Conservation (phyloP, 2,888 invertebrate species). For the Drosophila yooni region DNA sequence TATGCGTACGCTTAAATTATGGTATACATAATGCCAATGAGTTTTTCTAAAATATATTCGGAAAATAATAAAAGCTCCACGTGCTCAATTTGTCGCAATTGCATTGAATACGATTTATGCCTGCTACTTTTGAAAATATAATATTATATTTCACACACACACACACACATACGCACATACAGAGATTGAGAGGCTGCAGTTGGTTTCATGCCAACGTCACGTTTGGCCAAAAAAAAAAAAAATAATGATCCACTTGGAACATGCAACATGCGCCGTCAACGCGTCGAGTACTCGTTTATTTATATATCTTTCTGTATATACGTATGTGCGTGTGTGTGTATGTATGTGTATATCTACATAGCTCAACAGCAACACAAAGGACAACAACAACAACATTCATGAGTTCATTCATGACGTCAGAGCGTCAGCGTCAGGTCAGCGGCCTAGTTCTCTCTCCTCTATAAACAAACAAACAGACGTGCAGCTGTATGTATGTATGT, state of each 20-base stretch:
- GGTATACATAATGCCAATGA: slow-evolving; percentile 68
- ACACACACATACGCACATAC: background rate
- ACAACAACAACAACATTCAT: slow-evolving; percentile 61
- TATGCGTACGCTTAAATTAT: slow-evolving; percentile 43
- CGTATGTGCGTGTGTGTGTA: background rate
- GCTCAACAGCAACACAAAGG: slow-evolving; percentile 36
- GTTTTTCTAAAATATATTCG: slow-evolving; percentile 10
- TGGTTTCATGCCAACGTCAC: slow-evolving; percentile 46
- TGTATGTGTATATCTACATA: slow-evolving; percentile 23
- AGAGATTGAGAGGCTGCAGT: slow-evolving; percentile 28
- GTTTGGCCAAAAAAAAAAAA: slow-evolving; percentile 35
- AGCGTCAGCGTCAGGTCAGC: slow-evolving; percentile 83
- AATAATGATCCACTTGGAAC: slow-evolving; percentile 50
- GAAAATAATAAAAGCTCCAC: slow-evolving; percentile 1
- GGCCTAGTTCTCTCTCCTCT: slow-evolving; percentile 81
- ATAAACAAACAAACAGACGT: slow-evolving; percentile 7
- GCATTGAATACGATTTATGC: slow-evolving; percentile 5
- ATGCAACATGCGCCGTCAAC: slow-evolving; percentile 59
- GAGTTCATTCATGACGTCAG: slow-evolving; percentile 85
- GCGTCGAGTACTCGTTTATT: slow-evolving; percentile 51
- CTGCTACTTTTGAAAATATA: slow-evolving; percentile 27
- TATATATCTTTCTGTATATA: slow-evolving; percentile 37
- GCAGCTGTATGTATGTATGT: slow-evolving; percentile 5
- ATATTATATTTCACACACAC: slow-evolving; percentile 39
- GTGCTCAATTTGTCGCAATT: slow-evolving; percentile 14